Base-by-base conservation (phyloP, 2,797 vertebrate genomes). In the Alosa sapidissima region DNA sequence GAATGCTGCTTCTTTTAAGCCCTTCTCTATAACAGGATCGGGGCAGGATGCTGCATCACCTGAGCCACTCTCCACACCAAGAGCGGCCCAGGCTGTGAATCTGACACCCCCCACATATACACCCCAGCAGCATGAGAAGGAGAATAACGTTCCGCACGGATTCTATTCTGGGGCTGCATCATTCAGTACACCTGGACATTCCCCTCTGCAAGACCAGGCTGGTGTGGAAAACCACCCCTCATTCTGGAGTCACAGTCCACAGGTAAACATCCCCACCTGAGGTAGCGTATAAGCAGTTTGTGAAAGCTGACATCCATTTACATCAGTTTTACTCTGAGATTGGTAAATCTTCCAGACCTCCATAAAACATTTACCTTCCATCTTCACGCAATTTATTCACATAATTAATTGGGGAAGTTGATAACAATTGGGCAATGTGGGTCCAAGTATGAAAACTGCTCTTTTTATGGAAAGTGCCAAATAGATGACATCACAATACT, bases 211-310 rank as follows among this genome's bases (percentile, higher is more conserved):
- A 45, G 21, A 41, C 2, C 72, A 45, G 72, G 72, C 72, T 36
- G 36, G 19, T 14, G 1, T 8, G 16, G 36, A 41, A 0, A 47
- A 1, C 41, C 72, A 47, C 0, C 36, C 72, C 41, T 78, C 41
- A 41, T 14, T 47, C 41, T 47, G 72, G 72, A 78, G 41, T 28
- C 28, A 28, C 28, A 28, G 28, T 41, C 1, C 72, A 78, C 41
- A 78, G 72, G 72, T 78, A 78, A 45, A 65, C n/a, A 65, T 24
- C 60, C 19, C 24, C n/a, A 65, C 24, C 60, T 65, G 60, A 65
- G 60, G 60, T 11, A 65, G 41, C 41, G 47, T 41, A 8, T 47
- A 16, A 47, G 0, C 28, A 78, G 41, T 11, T 78, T 78, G 36
- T 45, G 36, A 72, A 41, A 5, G 14, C 51, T 14, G 51, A 41